A percentile compares a stretch with the other conserved stretches of the same genome.
These are phyloP conservation scores for Artemia sinica DNA, from an alignment of 2,888 invertebrate species.

Conservation along the genomic window DNA sequence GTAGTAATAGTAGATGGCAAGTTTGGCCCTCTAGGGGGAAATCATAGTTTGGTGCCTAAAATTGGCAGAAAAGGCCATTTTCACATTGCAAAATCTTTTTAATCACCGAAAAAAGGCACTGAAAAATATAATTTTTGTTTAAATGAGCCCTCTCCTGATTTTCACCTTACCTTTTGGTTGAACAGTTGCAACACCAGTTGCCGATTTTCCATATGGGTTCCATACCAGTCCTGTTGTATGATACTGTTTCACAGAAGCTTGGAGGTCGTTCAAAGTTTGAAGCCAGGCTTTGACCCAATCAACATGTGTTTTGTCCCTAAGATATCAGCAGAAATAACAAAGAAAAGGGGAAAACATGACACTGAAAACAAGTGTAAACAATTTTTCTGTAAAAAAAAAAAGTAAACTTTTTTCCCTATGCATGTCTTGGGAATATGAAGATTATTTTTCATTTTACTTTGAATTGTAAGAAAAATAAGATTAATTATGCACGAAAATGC, in stretches of 20 bases:
- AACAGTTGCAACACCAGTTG: not conserved
- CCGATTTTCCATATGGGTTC: conserved; percentile 36
- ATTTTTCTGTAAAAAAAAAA: not conserved
- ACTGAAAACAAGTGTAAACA: not conserved
- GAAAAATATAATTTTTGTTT: not conserved
- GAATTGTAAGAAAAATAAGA: too few species aligned
- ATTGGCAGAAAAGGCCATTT: not conserved
- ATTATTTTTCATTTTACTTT: too few species aligned
- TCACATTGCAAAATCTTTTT: not conserved
- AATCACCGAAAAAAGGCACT: too few species aligned
- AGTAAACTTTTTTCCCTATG: too few species aligned
- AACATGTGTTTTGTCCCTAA: conserved; percentile 61
- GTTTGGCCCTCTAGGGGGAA: conserved; percentile 8
- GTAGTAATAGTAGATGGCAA: too few species aligned
- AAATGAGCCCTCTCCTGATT: not conserved
- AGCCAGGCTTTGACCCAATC: conserved; percentile 92
- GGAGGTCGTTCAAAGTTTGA: conserved; percentile 62
- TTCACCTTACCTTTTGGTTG: conserved; percentile 11
- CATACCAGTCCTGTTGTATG: conserved; percentile 95
- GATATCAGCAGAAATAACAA: conserved; percentile 16
- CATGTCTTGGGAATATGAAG: too few species aligned
- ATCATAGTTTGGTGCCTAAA: not conserved
- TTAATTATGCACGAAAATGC: too few species aligned
- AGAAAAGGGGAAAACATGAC: conserved; percentile 16
- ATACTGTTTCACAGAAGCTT: conserved; percentile 75